Base-by-base conservation (phyloP, 2,113 vertebrate genomes). In the Ammodramus savannarum region DNA sequence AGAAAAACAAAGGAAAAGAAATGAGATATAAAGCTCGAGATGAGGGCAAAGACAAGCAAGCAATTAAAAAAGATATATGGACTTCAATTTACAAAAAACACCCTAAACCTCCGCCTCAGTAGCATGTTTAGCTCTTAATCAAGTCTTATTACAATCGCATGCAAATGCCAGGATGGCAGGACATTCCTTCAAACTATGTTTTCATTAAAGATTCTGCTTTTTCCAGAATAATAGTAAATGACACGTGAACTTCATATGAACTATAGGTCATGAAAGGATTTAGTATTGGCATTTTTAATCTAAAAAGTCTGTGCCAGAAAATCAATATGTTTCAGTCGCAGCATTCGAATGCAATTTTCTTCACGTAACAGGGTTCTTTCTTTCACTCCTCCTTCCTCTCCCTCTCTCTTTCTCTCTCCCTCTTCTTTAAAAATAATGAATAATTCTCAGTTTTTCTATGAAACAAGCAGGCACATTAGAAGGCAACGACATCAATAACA, bases 251-350 rank as follows among this genome's bases (percentile, higher is more conserved):
- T 99, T 98, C 97, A 98, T 97, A 96, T 99, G 99, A 99, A 99
- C 99, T 98, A 98, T 98, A 97, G 98, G 98, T 98, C 98, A 96
- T 98, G 98, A 98, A 98, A 98, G 98, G 98, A 99, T 99, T 98
- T 98, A 98, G 98, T 98, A 99, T 99, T 99, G 99, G 99, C 98
- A 99, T 99, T 99, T 99, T 98, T 98, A 99, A 99, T 99, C 98
- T 99, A 98, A 98, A 98, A 98, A 98, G 97, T 98, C 98, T 98
- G 98, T 98, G 98, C 98, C 98, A 98, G 98, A 98, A 99, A 99
- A 99, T 99, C 99, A 99, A 99, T 99, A 99, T 97, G 98, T 98
- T 98, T 98, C 98, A 98, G 98, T 98, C 95, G 95, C 96, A 97
- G 98, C 98, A 97, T 97, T 98, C 97, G 97, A 98, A 98, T 98